Base-by-base conservation (phyloP, 1,140 invertebrate genomes). In the Rhopalosiphum padi region DNA sequence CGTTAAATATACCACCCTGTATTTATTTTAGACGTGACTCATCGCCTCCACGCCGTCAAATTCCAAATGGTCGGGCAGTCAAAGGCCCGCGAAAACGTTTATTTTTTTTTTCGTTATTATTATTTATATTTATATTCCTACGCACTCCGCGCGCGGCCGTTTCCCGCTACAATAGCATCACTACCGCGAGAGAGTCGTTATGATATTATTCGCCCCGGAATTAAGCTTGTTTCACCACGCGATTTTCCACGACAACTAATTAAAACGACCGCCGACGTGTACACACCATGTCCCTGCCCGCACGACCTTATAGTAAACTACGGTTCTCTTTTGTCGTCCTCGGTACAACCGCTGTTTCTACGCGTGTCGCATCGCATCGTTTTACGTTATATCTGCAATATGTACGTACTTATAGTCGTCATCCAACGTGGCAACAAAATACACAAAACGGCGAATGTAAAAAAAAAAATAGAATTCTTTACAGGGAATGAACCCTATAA, bases 61-160 rank as follows among this genome's bases (percentile, higher is more conserved):
- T 88, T 48, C 86, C 46, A 48, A 88, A 88, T 51, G 86, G 86
- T 88, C 21, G 86, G 86, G 30, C 86, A 88, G 86, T 88, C 86
- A 88, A 88, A 88, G 86, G 46, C 46, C 41, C 85, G 85, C 48
- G 15, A 88, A 86, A 86, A 86, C 23, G n/a, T 0, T 51, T 51
- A 51, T 51, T 37, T 37, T 86, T 25, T 35, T 86, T 46, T 46
- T 25, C 25, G 9, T 85, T 85, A 85, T 23, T 23, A 35, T 85
- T 41, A 68, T 68, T 68, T 68, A 60, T 60, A 68, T 82, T 41
- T 37, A 8, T 46, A 46, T 41, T 41, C 41, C 41, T 23, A 21
- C 82, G 8, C 37, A 23, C 8, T 85, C 8, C 37, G 35, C 60
- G 60, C 35, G 18, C 35, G 22, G 41, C 43, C 23, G 23, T 86